Evolutionary conservation across 2,113 vertebrate species (phyloP).

Genomic region (Megatriorchis doriae): DNA sequence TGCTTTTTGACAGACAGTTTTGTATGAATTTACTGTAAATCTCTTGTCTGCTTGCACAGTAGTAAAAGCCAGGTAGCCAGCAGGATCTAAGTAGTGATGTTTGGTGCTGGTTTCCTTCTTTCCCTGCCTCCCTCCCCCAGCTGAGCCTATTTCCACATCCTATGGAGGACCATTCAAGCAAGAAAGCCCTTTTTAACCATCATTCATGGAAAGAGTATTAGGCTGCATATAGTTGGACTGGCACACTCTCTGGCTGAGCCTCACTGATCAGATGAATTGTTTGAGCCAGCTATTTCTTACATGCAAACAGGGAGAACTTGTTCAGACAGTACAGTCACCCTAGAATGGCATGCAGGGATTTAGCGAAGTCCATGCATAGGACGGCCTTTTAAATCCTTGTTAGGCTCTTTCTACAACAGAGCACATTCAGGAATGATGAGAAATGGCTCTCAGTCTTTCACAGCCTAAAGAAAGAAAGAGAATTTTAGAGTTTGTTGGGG

Average conservation of each 20-base stretch:
- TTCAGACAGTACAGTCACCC: constrained; percentile 59
- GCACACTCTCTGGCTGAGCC: constrained; percentile 54
- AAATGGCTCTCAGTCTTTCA: constrained; percentile 36
- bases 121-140: not conserved
- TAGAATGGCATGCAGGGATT: constrained; percentile 59
- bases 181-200: constrained; percentile 58
- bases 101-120: not conserved
- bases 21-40: constrained; percentile 7
- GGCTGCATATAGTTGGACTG: constrained; percentile 25
- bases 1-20: constrained; percentile 16
- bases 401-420: constrained; percentile 40
- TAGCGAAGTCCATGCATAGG: constrained; percentile 53
- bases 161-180: constrained; percentile 41
- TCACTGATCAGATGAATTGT: constrained; percentile 60
- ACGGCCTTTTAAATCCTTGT: constrained; percentile 65
- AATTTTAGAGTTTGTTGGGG: constrained; percentile 2
- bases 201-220: constrained; percentile 60
- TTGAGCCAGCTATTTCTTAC: constrained; percentile 61
- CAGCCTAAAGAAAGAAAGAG: not conserved
- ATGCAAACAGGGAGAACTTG: constrained; percentile 68
- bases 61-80: constrained; percentile 6
- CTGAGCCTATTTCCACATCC: not conserved
- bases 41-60: not conserved
- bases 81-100: not conserved
- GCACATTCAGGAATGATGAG: constrained; percentile 47